Conservation (phyloP, 1,140 invertebrate genomes). For the Anastrepha ludens region DNA sequence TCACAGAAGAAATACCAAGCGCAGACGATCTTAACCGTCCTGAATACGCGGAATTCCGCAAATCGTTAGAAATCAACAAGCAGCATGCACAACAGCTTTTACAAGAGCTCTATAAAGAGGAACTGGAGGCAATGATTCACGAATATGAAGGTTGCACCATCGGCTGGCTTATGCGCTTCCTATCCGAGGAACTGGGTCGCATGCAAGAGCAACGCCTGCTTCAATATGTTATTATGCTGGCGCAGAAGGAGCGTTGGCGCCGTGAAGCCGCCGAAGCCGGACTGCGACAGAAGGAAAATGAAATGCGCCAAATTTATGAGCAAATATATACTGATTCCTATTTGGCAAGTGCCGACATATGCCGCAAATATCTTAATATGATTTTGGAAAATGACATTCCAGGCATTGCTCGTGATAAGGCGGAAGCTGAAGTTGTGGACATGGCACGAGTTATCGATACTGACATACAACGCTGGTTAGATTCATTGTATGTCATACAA, state of each 20-base stretch:
- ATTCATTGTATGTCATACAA: conserved; percentile 69
- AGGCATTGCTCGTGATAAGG: conserved; percentile 77
- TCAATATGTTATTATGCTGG: conserved; percentile 81
- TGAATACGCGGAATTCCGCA: conserved; percentile 7
- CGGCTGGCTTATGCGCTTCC: conserved; percentile 69
- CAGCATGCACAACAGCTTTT: conserved; percentile 54
- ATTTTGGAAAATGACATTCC: conserved; percentile 79
- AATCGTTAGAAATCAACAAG: conserved; percentile 42
- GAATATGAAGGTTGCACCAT: conserved; percentile 67
- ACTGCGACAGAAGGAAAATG: conserved; percentile 79
- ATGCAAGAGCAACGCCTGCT: conserved; percentile 81
- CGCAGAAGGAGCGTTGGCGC: conserved; percentile 79
- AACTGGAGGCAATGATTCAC: conserved; percentile 63
- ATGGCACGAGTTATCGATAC: conserved; percentile 78
- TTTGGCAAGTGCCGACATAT: not conserved
- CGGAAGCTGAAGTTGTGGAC: conserved; percentile 76
- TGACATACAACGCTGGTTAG: conserved; percentile 72
- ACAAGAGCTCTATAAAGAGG: conserved; percentile 59
- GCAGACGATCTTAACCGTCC: conserved; percentile 12
- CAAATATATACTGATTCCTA: conserved; percentile 78
- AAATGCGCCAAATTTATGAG: conserved; percentile 80
- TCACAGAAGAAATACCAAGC: not conserved
- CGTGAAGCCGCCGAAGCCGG: conserved; percentile 82
- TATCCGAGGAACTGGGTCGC: conserved; percentile 80
- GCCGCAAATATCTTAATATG: conserved; percentile 78